phyloP scores from a whole-genome alignment of 2,797 vertebrate genomes.

The Lagocephalus sceleratus region DNA sequence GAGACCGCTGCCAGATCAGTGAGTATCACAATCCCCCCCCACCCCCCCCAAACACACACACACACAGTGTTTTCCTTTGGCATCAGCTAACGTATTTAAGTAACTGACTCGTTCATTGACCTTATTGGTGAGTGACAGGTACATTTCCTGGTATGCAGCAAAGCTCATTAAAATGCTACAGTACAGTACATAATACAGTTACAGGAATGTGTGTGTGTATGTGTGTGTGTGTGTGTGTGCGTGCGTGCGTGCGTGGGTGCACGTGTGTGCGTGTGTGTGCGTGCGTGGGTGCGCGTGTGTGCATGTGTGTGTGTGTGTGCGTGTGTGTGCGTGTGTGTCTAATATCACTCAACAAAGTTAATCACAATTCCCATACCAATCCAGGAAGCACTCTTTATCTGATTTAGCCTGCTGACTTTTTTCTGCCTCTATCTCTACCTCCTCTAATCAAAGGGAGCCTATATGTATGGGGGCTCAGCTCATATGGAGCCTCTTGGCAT shows the following conservation, averaged over 20 bases:
- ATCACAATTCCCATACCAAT: slow-evolving; percentile 38
- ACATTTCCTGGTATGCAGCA: slow-evolving; percentile 10
- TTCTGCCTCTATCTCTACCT: slow-evolving; percentile 9
- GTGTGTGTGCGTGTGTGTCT: slow-evolving; percentile 16
- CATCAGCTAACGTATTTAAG: slow-evolving; percentile 16
- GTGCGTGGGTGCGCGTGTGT: slow-evolving; percentile 18
- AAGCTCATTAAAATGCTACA: slow-evolving; percentile 19
- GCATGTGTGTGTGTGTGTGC: slow-evolving; percentile 22
- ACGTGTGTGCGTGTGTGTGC: slow-evolving; percentile 22
- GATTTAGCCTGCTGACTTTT: slow-evolving; percentile 25
- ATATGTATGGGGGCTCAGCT: not conserved
- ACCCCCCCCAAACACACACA: slow-evolving; percentile 5
- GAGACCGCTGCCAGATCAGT: slow-evolving; percentile 96
- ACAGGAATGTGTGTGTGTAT: too few relatives aligned
- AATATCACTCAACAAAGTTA: slow-evolving; percentile 62
- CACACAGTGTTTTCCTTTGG: slow-evolving; percentile 10
- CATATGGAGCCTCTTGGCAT: slow-evolving; percentile 42
- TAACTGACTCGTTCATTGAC: slow-evolving; percentile 3
- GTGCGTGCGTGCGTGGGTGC: slow-evolving; percentile 17
- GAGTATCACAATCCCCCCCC: slow-evolving; percentile 69
- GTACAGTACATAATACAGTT: not conserved
- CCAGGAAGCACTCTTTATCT: slow-evolving; percentile 40
- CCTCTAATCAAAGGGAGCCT: not conserved
- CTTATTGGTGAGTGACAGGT: slow-evolving; percentile 10
- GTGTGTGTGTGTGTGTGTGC: slow-evolving; percentile 20